Evolutionary conservation across 2,113 vertebrate genomes (phyloP), one percentile per base, ranked within the genome.

Genomic region (Pomatorhinus ruficollis): DNA sequence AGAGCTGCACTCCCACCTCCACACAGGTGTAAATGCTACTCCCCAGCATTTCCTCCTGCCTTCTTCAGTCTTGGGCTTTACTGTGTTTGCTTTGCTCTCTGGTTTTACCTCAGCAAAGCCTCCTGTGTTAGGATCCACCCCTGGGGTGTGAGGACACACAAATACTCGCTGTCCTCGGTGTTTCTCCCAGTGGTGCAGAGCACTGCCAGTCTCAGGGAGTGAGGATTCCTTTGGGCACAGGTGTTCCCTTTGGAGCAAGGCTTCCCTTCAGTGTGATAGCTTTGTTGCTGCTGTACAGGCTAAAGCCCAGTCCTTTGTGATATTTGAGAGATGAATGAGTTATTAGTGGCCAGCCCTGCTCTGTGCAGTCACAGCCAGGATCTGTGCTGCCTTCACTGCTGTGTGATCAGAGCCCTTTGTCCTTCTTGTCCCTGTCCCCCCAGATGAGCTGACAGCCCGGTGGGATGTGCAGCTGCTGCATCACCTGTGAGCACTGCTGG

Each of bases 21-120:
- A 9, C 1, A 1, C 3, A 16, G 16, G 16, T 69, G 28, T 35
- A 60, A 47, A 10, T 63, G 24, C 50, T 6, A 0, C 12, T 42
- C 28, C 70, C n/a, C 56, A 54, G 82, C 5, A 9, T 65, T 61
- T 91, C 72, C 37, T 63, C 22, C 30, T 2, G 54, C 27, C 3
- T 9, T 76, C 11, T 40, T 83, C 42, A 16, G 12, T 19, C 39
- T 44, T 45, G 40, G 56, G 8, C 37, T 83, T 60, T 15, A 5
- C 40, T 69, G 23, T 27, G 19, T 60, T 71, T 68, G 79, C n/a
- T 79, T 74, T 23, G 9, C 20, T 81, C 63, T 70, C 14, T 63
- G 63, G 54, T 50, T 83, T 87, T 81, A 82, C 17, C 11, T 35
- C 35, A 33, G 81, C 47, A 59, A 16, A 52, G 44, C 42, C 35